Evolutionary conservation across 2,113 vertebrate species (phyloP).

Genomic region (Siniperca knerii): DNA sequence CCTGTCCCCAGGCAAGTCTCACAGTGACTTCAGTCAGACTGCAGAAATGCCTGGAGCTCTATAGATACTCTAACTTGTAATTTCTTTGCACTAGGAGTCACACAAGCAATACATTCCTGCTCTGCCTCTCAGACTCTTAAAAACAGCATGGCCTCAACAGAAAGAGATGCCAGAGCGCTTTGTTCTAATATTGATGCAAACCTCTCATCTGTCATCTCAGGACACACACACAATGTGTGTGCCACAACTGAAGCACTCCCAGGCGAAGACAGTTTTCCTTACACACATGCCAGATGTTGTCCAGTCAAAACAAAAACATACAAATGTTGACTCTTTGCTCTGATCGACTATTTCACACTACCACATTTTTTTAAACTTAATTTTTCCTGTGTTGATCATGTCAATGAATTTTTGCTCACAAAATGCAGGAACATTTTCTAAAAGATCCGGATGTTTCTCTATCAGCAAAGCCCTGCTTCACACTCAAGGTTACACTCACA

Average conservation of each 20-base stretch:
- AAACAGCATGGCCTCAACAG: slow-evolving; percentile 67
- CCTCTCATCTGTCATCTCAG: slow-evolving; percentile 76
- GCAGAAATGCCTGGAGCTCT: slow-evolving; percentile 40
- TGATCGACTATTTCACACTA: slow-evolving; percentile 31
- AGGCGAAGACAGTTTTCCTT: slow-evolving; percentile 23
- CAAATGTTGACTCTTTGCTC: slow-evolving; percentile 41
- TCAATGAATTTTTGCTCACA: not conserved
- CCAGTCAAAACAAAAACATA: slow-evolving; percentile 44
- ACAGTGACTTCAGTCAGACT: slow-evolving; percentile 49
- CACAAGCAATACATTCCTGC: slow-evolving; percentile 51
- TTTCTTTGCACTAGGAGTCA: slow-evolving; percentile 50
- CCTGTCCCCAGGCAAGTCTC: slow-evolving; percentile 41
- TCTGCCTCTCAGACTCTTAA: slow-evolving; percentile 53
- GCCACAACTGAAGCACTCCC: slow-evolving; percentile 23
- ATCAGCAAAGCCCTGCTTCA: slow-evolving; percentile 6
- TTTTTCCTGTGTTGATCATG: not conserved
- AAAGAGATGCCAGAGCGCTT: slow-evolving; percentile 69
- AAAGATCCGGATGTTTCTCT: not conserved
- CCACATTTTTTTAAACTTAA: not conserved
- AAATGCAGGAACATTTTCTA: not conserved
- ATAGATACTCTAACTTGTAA: slow-evolving; percentile 60
- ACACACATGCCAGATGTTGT: slow-evolving; percentile 51
- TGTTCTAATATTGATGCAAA: slow-evolving; percentile 83
- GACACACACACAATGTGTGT: slow-evolving; percentile 43
- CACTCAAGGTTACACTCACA: slow-evolving; percentile 6